Conservation (phyloP, 2,113 vertebrate species). For the Anguilla japonica region DNA sequence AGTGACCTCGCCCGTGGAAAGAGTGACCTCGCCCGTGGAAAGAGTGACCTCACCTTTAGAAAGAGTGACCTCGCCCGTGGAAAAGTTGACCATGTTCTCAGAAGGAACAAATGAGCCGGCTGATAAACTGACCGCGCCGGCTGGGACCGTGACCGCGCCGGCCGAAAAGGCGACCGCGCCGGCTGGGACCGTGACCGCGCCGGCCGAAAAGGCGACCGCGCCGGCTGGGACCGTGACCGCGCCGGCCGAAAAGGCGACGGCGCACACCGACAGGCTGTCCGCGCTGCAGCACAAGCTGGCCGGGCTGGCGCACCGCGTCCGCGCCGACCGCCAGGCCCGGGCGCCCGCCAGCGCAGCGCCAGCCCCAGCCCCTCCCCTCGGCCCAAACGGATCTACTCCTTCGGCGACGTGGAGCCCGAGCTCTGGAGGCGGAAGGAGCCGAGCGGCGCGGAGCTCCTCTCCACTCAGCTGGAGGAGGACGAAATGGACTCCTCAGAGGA, state of each 20-base stretch:
- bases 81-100: neutral
- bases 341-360: neutral
- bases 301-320: neutral
- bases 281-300: neutral
- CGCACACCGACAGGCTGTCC: neutral
- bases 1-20: neutral
- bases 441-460: slow-evolving; percentile 21
- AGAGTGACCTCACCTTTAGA: neutral
- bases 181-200: neutral
- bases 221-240: neutral
- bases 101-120: too few relatives aligned
- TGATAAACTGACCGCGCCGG: slow-evolving; percentile 2
- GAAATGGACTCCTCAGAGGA: slow-evolving; percentile 43
- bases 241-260: slow-evolving; percentile 26
- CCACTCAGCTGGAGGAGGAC: slow-evolving; percentile 46
- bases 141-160: neutral
- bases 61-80: too few relatives aligned
- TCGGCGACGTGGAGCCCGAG: neutral
- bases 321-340: neutral
- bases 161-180: neutral
- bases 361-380: neutral
- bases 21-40: neutral
- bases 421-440: slow-evolving; percentile 38
- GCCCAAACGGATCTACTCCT: neutral
- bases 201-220: neutral